Evolutionary conservation across 2,113 vertebrate species (phyloP).

Genomic region (Cephalopterus ornatus): DNA sequence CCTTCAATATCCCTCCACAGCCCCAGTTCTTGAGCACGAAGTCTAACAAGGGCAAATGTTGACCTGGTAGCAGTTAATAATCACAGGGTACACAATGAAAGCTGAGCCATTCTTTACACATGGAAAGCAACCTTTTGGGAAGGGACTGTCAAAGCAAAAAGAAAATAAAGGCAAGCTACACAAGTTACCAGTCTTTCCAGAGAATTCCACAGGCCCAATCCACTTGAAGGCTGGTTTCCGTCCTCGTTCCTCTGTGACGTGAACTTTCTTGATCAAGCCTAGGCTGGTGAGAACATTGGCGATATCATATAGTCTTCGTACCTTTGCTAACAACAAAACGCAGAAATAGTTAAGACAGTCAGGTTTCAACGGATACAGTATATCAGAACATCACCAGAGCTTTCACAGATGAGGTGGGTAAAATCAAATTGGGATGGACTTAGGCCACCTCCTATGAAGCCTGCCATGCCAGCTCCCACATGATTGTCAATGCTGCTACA

Average conservation of each 20-base stretch:
- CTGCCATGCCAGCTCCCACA: background rate
- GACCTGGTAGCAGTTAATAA: background rate
- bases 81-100: background rate
- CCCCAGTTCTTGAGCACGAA: background rate
- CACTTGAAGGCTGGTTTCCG: slow-evolving; percentile 92
- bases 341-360: background rate
- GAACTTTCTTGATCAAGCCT: slow-evolving; percentile 88
- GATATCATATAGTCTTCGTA: slow-evolving; percentile 91
- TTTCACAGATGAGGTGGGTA: background rate
- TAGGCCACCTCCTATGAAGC: background rate
- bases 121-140: background rate
- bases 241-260: slow-evolving; percentile 84
- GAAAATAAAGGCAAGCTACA: background rate
- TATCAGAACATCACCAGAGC: background rate
- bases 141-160: background rate
- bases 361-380: background rate
- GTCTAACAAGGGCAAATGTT: background rate
- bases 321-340: slow-evolving; percentile 80
- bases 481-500: background rate
- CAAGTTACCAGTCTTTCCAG: slow-evolving; percentile 59
- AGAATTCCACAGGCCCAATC: slow-evolving; percentile 88
- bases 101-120: background rate
- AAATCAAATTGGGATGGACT: background rate
- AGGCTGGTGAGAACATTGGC: slow-evolving; percentile 93
- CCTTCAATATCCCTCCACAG: background rate